phyloP scores from a whole-genome alignment of 2,888 invertebrate species.

The Dynastes grantii region DNA sequence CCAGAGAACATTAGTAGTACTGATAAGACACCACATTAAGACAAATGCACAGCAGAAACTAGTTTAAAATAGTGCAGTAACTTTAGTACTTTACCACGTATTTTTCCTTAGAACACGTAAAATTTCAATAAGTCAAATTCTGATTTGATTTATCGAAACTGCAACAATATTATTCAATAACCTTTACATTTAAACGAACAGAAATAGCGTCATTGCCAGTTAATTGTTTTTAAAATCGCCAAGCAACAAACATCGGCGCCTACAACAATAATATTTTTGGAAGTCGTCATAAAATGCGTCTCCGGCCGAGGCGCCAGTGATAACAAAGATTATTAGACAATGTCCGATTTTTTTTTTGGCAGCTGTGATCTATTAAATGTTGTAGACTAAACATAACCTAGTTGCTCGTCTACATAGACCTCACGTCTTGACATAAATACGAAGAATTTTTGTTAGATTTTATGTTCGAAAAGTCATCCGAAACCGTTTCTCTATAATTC shows the following conservation, averaged over 20 bases:
- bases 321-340: conserved; percentile 40
- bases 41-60: no score
- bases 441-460: conserved; percentile 8
- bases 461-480: no score
- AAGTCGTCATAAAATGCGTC: conserved; percentile 35
- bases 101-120: no score
- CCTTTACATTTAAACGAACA: no score
- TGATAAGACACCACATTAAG: no score
- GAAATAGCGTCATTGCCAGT: no score
- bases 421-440: neutral
- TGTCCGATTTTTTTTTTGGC: conserved; percentile 43
- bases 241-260: conserved; percentile 27
- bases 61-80: no score
- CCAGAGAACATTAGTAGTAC: no score
- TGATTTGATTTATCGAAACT: no score
- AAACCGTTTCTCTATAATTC: neutral
- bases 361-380: conserved; percentile 33
- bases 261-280: conserved; percentile 33
- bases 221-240: conserved; percentile 31
- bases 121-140: no score
- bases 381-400: conserved; percentile 28
- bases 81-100: no score
- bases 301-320: conserved; percentile 37
- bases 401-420: conserved; percentile 1
- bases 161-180: no score